Percentiles rank a stretch among this genome's conserved stretches.
phyloP scores from a whole-genome alignment of 2,888 invertebrate species.

The Apamea crenata region DNA sequence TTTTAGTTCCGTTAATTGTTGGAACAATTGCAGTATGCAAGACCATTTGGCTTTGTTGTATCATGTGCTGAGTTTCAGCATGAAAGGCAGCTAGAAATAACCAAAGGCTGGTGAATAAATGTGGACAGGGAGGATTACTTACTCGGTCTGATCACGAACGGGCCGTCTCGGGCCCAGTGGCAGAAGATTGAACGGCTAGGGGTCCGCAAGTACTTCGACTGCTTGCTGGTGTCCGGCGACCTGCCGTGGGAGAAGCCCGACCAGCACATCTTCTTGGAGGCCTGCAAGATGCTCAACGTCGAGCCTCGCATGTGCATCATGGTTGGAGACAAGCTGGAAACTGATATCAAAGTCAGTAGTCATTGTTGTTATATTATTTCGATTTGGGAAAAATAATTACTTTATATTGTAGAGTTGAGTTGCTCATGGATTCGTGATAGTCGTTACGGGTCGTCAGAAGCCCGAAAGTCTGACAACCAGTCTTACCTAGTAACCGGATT shows the following conservation, averaged over 20 bases:
- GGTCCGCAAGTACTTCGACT: constrained; percentile 94
- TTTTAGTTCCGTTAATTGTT: constrained; percentile 46
- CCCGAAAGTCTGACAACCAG: neutral
- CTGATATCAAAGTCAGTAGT: constrained; percentile 93
- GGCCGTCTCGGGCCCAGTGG: constrained; percentile 96
- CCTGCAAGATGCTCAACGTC: constrained; percentile 94
- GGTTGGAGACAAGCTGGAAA: constrained; percentile 97
- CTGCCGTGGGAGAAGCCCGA: constrained; percentile 96
- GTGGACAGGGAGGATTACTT: constrained; percentile 92
- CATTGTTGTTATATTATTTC: neutral
- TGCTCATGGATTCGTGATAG: neutral
- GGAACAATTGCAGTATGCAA: constrained; percentile 75
- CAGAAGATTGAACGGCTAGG: constrained; percentile 95
- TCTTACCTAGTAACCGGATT: neutral
- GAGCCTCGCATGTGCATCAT: constrained; percentile 94
- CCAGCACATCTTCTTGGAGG: constrained; percentile 95
- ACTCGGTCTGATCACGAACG: constrained; percentile 96
- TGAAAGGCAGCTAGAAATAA: constrained; percentile 80
- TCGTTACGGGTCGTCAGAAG: neutral
- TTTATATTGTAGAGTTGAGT: neutral
- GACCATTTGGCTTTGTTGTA: constrained; percentile 81
- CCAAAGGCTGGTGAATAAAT: constrained; percentile 87
- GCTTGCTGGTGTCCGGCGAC: constrained; percentile 95
- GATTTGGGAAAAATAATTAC: neutral
- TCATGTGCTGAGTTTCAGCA: constrained; percentile 87